phyloP scores from a whole-genome alignment of 2,888 invertebrate species.

The Matsumyia berberina region DNA sequence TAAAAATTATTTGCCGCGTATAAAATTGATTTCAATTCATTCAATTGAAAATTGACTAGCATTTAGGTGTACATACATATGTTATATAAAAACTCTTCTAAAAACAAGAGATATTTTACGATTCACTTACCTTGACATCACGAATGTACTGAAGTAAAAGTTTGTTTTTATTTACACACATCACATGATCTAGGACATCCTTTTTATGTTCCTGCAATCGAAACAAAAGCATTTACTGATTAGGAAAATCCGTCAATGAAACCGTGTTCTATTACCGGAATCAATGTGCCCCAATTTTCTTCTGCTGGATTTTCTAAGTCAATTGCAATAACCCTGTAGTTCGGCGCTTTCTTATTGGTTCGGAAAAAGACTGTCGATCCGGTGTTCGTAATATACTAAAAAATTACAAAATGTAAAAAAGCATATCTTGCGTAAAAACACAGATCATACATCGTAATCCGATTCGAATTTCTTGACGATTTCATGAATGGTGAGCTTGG shows the following conservation, averaged over 20 bases:
- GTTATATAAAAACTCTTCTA: too few species aligned
- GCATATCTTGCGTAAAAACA: neutral
- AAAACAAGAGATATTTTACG: neutral
- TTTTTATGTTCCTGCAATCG: conserved; percentile 88
- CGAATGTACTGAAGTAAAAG: conserved; percentile 94
- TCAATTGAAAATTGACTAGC: too few species aligned
- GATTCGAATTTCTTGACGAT: conserved; percentile 96
- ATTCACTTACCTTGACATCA: conserved; percentile 93
- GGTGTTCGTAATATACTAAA: conserved; percentile 95
- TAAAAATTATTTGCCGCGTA: too few species aligned
- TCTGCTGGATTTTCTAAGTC: conserved; percentile 89
- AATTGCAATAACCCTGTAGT: conserved; percentile 94
- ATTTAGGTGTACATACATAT: too few species aligned
- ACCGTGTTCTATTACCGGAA: conserved; percentile 86
- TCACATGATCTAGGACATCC: conserved; percentile 96
- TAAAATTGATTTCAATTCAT: too few species aligned
- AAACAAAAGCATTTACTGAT: neutral
- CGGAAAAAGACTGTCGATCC: conserved; percentile 93
- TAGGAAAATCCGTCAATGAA: neutral
- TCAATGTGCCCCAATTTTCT: conserved; percentile 92
- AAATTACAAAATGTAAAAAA: conserved; percentile 76
- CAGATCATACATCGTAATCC: conserved; percentile 91
- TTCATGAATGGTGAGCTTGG: conserved; percentile 89
- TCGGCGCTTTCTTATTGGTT: conserved; percentile 97
- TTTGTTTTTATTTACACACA: conserved; percentile 93